Base-by-base conservation (phyloP, 2,113 vertebrate genomes). In the Centropus unirufus region DNA sequence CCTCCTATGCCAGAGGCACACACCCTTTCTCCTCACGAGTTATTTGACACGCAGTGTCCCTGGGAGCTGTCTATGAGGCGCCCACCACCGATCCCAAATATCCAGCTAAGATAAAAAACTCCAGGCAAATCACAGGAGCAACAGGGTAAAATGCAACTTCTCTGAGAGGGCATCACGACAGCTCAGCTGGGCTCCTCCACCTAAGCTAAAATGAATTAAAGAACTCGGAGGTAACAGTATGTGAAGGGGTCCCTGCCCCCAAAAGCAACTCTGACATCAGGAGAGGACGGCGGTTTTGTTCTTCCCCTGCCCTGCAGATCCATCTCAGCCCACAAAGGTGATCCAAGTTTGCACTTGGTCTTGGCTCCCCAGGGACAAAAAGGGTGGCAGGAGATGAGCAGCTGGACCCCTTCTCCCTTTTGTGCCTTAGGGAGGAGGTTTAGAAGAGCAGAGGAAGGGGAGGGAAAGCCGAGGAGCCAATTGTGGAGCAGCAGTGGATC, bases 141-240 rank as follows among this genome's bases (percentile, higher is more conserved):
- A 23, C 17, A 1, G n/a, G 29, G 19, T 0, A 1, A 59, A 68
- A 55, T 2, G 14, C 39, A 73, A 8, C 55, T 22, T 51, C 61
- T n/a, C 6, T 0, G 0, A 34, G 21, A 63, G n/a, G 6, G 0
- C 2, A 20, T 15, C 0, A 0, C 4, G 4, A 34, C 55, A 52
- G 13, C 36, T 72, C 46, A 5, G 39, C 52, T 26, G 63, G 39
- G 66, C 52, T 68, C 36, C 49, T 75, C 36, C 54, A 52, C n/a
- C 54, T 30, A 11, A 51, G 49, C 54, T 55, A 30, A 81, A 92
- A 87, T n/a, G 8, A 17, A 32, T 52, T n/a, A 39, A 81, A 88
- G 24, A 42, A 27, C 29, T 64, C 34, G 26, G 49, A 73, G 58
- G 24, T 63, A 51, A 34, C 44, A 3, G 22, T 23, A 16, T 5